Conservation (phyloP, 2,113 vertebrate genomes). For the Eptesicus fuscus region DNA sequence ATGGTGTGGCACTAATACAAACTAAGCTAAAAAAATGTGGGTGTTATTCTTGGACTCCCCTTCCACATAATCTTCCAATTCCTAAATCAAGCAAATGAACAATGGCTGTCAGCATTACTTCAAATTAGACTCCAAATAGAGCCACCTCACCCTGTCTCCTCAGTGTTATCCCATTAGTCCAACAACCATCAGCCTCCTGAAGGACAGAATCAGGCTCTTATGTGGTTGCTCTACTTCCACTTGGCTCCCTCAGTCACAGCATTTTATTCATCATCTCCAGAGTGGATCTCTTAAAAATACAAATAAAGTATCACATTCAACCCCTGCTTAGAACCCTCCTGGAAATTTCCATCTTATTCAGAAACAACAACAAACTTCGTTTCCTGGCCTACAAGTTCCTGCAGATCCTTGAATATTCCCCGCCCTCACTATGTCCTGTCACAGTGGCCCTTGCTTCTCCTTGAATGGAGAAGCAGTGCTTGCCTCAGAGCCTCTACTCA, state of each 20-base stretch:
- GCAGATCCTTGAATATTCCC: rapidly evolving
- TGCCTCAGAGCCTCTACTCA: neutral
- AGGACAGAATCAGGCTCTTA: too few species aligned
- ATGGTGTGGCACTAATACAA: neutral
- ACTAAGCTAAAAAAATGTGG: neutral
- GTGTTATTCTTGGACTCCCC: neutral
- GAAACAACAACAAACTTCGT: neutral
- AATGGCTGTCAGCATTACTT: neutral
- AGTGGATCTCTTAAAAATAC: neutral
- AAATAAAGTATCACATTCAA: neutral
- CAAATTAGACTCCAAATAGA: neutral
- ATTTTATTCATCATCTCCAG: neutral
- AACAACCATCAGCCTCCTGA: neutral
- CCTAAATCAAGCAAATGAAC: neutral
- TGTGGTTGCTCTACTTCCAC: neutral
- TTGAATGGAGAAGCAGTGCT: neutral
- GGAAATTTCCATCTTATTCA: neutral
- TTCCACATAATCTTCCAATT: neutral
- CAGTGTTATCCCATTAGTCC: rapidly evolving
- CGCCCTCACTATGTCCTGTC: neutral
- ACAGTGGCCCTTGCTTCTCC: neutral
- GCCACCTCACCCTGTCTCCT: neutral
- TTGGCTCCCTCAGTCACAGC: neutral
- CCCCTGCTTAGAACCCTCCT: neutral
- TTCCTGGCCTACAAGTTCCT: neutral